Percentiles rank a stretch among this genome's conserved stretches.
phyloP scores from a whole-genome alignment of 1,140 invertebrate genomes.

The Drosophila grimshawi region DNA sequence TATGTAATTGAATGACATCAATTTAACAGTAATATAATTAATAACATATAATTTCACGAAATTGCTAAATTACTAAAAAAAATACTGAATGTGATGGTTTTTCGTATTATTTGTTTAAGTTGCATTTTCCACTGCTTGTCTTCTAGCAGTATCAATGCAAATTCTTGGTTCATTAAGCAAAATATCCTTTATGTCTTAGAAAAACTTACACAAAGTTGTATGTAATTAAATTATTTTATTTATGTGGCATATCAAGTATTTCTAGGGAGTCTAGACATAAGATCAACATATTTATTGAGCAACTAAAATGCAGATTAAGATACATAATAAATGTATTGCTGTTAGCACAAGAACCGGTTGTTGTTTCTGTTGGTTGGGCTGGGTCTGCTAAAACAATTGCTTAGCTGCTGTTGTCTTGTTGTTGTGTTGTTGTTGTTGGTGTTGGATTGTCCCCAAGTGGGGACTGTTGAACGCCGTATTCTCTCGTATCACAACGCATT shows the following conservation, averaged over 20 bases:
- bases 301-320: background rate
- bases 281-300: background rate
- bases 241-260: background rate
- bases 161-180: too few relatives aligned
- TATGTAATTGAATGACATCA: too few relatives aligned
- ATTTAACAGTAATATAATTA: too few relatives aligned
- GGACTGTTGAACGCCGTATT: conserved; percentile 13
- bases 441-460: conserved; percentile 56
- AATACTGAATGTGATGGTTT: too few relatives aligned
- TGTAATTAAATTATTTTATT: background rate
- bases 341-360: conserved; percentile 53
- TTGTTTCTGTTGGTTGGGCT: conserved; percentile 6
- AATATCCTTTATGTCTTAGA: background rate
- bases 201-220: background rate
- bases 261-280: background rate
- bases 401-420: conserved; percentile 5
- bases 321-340: conserved; percentile 6
- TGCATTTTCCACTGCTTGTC: too few relatives aligned
- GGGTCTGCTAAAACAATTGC: conserved; percentile 60
- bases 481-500: conserved; percentile 1
- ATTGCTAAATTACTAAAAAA: too few relatives aligned
- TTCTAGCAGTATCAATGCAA: too few relatives aligned
- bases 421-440: conserved; percentile 6
- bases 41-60: too few relatives aligned
- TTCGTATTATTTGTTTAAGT: too few relatives aligned